phyloP scores from a whole-genome alignment of 1,140 invertebrate species.

The Frieseomelitta varia region DNA sequence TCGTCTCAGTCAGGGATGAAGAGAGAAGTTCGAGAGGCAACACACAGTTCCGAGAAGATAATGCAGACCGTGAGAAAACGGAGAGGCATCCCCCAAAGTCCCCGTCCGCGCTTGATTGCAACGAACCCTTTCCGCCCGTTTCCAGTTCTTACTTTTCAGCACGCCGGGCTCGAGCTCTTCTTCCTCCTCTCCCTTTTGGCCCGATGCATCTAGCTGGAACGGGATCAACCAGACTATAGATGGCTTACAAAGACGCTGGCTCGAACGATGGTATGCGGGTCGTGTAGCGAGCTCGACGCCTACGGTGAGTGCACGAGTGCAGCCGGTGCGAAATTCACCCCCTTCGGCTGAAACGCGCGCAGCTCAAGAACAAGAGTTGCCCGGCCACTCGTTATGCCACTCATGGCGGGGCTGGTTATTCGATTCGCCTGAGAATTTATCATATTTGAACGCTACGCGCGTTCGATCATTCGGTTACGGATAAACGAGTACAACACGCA shows the following conservation, averaged over 20 bases:
- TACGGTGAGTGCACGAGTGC: constrained; percentile 37
- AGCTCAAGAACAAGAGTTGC: constrained; percentile 54
- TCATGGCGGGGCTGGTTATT: constrained; percentile 50
- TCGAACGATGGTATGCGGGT: constrained; percentile 60
- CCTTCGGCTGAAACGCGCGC: background rate
- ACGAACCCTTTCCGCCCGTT: constrained; percentile 54
- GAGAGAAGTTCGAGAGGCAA: constrained; percentile 46
- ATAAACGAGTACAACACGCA: background rate
- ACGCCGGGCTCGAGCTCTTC: constrained; percentile 20
- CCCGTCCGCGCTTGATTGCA: constrained; percentile 64
- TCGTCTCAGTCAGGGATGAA: constrained; percentile 27
- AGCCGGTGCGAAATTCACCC: constrained; percentile 41
- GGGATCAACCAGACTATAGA: constrained; percentile 37
- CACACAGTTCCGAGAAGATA: constrained; percentile 54
- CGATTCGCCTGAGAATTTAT: constrained; percentile 29
- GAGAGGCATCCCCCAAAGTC: constrained; percentile 45
- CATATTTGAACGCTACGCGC: background rate
- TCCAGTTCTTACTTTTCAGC: constrained; percentile 57
- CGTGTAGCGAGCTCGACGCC: constrained; percentile 53
- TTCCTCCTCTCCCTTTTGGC: constrained; percentile 35
- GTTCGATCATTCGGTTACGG: background rate
- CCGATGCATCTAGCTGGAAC: constrained; percentile 44
- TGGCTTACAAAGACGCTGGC: constrained; percentile 48
- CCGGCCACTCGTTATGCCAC: constrained; percentile 54
- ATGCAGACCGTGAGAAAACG: constrained; percentile 66